phyloP scores from a whole-genome alignment of 2,113 vertebrate species.

The Odocoileus virginianus region DNA sequence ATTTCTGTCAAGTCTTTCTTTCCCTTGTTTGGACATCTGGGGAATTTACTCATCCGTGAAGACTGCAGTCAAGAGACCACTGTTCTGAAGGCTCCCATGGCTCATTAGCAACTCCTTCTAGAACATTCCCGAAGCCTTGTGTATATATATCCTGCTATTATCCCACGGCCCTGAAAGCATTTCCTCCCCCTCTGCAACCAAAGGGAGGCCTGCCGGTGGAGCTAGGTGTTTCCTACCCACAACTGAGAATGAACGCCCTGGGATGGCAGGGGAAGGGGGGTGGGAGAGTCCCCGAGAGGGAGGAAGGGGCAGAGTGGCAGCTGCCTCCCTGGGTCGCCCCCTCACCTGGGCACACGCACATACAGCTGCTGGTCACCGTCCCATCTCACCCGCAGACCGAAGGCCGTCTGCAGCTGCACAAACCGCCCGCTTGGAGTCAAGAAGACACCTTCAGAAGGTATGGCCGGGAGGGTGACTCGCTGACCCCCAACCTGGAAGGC shows the following conservation, averaged over 20 bases:
- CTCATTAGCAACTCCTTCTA: neutral
- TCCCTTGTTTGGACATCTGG: neutral
- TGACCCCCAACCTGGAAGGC: conserved; percentile 79
- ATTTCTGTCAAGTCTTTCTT: neutral
- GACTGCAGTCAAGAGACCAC: neutral
- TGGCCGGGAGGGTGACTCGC: conserved; percentile 81
- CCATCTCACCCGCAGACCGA: conserved; percentile 85
- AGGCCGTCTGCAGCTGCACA: conserved; percentile 80
- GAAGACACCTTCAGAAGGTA: conserved; percentile 74
- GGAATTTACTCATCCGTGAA: neutral
- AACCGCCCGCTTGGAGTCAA: conserved; percentile 83
- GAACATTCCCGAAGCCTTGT: neutral
- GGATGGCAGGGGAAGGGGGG: neutral
- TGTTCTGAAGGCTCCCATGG: neutral
- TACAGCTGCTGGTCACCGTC: conserved; percentile 86
- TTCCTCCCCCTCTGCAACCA: neutral
- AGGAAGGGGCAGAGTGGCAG: neutral
- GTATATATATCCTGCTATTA: neutral
- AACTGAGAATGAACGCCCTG: neutral
- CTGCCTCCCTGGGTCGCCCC: neutral
- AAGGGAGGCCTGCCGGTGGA: neutral
- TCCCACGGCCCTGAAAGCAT: neutral
- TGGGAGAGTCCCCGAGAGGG: neutral
- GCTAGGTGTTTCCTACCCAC: neutral
- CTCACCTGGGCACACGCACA: conserved; percentile 79